phyloP scores from a whole-genome alignment of 2,797 vertebrate species.

The Triplophysa bombifrons region DNA sequence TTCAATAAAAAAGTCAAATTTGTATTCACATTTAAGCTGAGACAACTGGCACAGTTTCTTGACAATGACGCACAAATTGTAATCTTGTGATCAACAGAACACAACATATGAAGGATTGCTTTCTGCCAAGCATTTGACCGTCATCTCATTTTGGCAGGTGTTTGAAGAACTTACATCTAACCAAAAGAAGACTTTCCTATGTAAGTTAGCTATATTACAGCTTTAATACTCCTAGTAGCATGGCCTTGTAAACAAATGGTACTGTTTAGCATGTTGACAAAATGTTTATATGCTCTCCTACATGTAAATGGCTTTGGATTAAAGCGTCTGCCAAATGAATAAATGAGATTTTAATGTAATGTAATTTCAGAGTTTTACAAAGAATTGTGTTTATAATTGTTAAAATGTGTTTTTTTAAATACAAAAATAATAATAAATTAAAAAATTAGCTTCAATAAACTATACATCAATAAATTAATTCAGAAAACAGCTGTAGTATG shows the following conservation, averaged over 20 bases:
- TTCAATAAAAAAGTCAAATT: not conserved
- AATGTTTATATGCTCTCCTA: no score
- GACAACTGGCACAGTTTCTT: not conserved
- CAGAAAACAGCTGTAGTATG: no score
- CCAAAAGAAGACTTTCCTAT: conserved; percentile 73
- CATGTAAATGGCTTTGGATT: no score
- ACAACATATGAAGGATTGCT: conserved; percentile 51
- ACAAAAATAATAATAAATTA: no score
- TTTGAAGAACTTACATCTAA: conserved; percentile 69
- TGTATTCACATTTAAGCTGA: not conserved
- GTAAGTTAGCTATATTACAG: conserved; percentile 59
- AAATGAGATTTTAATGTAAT: no score
- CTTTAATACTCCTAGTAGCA: no score
- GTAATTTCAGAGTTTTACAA: not conserved
- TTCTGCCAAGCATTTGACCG: conserved; percentile 56
- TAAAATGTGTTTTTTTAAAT: no score
- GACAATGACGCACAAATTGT: not conserved
- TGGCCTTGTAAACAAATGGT: no score
- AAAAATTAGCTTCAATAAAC: no score
- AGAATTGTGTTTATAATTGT: conserved; percentile 3
- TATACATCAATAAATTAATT: no score
- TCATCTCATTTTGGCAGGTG: conserved; percentile 74
- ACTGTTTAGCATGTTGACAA: no score
- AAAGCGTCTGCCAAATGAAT: no score
- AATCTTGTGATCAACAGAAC: conserved; percentile 59